Evolutionary conservation across 2,113 vertebrate species (phyloP), one percentile per base, ranked within the genome.

Genomic region (Plectropomus leopardus): DNA sequence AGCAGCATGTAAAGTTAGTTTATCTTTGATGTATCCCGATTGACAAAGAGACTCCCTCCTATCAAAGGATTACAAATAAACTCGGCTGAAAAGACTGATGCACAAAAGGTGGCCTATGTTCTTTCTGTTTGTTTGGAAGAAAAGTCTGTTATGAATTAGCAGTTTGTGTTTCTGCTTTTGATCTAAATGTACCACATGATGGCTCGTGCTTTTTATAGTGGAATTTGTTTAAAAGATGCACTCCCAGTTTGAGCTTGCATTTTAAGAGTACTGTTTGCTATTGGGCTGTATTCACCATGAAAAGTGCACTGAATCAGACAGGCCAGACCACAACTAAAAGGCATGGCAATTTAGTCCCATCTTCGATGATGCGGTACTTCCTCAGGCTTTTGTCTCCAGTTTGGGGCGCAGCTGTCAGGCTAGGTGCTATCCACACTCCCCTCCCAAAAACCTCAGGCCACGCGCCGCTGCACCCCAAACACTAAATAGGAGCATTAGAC

Each of bases 401-500:
- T 84, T 77, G 88, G 94, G 93, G 89, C 92, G 92, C 95, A 96
- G 95, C 95, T 95, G 95, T 94, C 91, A 81, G 88, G 90, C 91
- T 93, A 95, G 94, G 94, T 95, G 94, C 93, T 92, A 88, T 93
- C 90, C 88, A 81, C 68, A 63, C 87, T 93, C 89, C 91, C 91
- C 87, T 90, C 80, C 83, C 84, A 90, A 88, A 94, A 95, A 93
- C 85, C 92, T 91, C 88, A 88, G 86, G 91, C 85, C 91, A 92
- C 89, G 92, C 94, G 84, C 92, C 89, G 80, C 91, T 95, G 93
- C 93, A 84, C 94, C 88, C 92, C 90, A 91, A 93, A 94, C 92
- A 85, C 92, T 95, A 95, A 96, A 95, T 94, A 93, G 94, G 86
- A 88, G 88, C 93, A 95, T 96, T 95, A 96, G 94, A 95, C 94